These are phyloP conservation scores for Tillus elongatus DNA, from an alignment of 2,888 invertebrate species.

Conservation along the genomic window DNA sequence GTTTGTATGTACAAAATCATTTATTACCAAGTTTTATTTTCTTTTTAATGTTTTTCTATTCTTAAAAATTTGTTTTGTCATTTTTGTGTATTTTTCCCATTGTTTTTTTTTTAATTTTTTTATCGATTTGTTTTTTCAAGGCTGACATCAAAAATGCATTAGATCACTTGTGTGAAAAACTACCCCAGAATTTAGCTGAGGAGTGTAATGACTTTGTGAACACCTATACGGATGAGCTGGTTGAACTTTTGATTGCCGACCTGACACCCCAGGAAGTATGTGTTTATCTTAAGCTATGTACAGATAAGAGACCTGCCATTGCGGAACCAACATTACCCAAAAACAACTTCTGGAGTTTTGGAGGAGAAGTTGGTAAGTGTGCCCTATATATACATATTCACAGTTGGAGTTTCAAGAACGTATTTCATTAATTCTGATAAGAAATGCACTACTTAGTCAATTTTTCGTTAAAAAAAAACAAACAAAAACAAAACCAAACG, in stretches of 20 bases:
- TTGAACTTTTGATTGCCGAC: constrained; percentile 70
- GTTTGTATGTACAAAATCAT: no score
- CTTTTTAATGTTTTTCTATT: no score
- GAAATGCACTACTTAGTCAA: no score
- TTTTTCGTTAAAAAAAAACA: no score
- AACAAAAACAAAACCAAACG: no score
- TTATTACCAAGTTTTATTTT: no score
- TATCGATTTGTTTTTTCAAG: constrained; percentile 49
- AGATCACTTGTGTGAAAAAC: constrained; percentile 58
- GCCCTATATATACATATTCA: constrained; percentile 5
- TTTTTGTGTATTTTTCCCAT: no score
- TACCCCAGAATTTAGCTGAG: constrained; percentile 52
- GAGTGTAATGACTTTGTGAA: constrained; percentile 72
- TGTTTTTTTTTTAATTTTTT: no score
- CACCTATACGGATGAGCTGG: constrained; percentile 63
- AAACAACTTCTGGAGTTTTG: constrained; percentile 13
- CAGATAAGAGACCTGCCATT: constrained; percentile 43
- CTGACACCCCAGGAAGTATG: constrained; percentile 70
- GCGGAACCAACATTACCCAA: constrained; percentile 14
- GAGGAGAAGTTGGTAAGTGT: constrained; percentile 30
- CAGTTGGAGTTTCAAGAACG: no score
- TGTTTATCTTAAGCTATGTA: constrained; percentile 64
- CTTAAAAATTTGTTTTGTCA: no score
- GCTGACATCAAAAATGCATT: constrained; percentile 59
- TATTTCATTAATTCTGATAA: no score